Base-by-base conservation (phyloP, 2,888 invertebrate species). In the Chymomyza caudatula region DNA sequence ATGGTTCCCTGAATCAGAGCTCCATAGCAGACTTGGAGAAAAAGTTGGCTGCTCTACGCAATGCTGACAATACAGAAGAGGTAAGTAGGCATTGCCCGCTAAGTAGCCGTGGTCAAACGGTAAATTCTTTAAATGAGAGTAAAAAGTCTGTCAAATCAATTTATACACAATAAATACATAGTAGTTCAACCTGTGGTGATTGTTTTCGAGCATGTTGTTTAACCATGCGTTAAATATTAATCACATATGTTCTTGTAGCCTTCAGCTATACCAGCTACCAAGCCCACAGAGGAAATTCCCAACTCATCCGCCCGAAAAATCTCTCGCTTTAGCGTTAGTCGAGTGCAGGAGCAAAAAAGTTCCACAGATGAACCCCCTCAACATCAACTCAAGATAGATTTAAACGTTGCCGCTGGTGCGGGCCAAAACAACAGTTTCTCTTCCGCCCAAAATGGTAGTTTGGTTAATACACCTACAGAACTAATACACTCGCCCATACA, bases 1-100 rank as follows among this genome's bases (percentile, higher is more conserved):
- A 85, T 44, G 85, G 87, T 11, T 81, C 86, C 5, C 53, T 80
- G 1, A 80, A 85, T 53, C 85, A 85, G 63, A 88, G 71, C 57
- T 88, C 89, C 1, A 77, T 93, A 58, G 92, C 92, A 0, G 92
- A 93, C 86, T 87, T 93, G 6, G 92, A 93, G 72, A 92, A 92
- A 62, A 93, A 93, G 75, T 87, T 93, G 61, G 91, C 91, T 2
- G 92, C 92, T 66, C 78, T 93, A 63, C 92, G 93, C 60, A 85
- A 80, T 70, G 65, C 74, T 6, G 89, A 88, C 51, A 83, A 81
- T 49, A 19, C 77, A 37, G 88, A 88, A 56, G 88, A 88, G 78
- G 88, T 84, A 57, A 60, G 11, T n/a, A n/a, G n/a, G n/a, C n/a
- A n/a, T n/a, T n/a, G n/a, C n/a, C n/a, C n/a, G n/a, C n/a, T n/a